Conservation (phyloP, 2,888 invertebrate species). For the Dorcus parallelipipedus region DNA sequence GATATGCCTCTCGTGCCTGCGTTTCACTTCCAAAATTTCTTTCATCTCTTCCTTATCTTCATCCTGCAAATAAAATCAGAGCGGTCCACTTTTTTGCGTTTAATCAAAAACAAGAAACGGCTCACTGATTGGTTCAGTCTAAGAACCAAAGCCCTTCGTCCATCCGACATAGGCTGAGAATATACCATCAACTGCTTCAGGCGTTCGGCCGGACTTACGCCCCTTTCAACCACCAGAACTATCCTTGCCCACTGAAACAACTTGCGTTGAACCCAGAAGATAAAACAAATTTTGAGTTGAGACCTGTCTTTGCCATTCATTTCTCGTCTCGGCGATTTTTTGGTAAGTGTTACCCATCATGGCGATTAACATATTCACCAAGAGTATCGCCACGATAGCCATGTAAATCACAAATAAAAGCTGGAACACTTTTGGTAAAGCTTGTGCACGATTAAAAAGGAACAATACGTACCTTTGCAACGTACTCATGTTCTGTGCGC, state of each 20-base stretch:
- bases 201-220: constrained; percentile 87
- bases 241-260: constrained; percentile 86
- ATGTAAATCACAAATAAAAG: constrained; percentile 94
- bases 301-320: constrained; percentile 95
- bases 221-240: constrained; percentile 93
- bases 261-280: too few relatives aligned
- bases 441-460: neutral
- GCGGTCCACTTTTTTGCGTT: neutral
- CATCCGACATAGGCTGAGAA: constrained; percentile 92
- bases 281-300: constrained; percentile 5
- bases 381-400: constrained; percentile 90
- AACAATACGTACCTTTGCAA: constrained; percentile 70
- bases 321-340: constrained; percentile 93
- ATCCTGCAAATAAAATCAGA: constrained; percentile 58
- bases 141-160: constrained; percentile 79
- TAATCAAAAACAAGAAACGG: constrained; percentile 1
- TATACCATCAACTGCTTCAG: constrained; percentile 83
- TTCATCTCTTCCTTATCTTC: constrained; percentile 94
- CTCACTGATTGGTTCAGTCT: constrained; percentile 84
- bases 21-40: constrained; percentile 86
- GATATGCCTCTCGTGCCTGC: constrained; percentile 76
- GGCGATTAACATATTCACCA: constrained; percentile 98
- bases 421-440: constrained; percentile 48
- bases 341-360: constrained; percentile 99
- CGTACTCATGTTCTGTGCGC: constrained; percentile 81